Evolutionary conservation across 2,797 vertebrate genomes (phyloP), one percentile per base, ranked within the genome.

Genomic region (Pygocentrus nattereri): DNA sequence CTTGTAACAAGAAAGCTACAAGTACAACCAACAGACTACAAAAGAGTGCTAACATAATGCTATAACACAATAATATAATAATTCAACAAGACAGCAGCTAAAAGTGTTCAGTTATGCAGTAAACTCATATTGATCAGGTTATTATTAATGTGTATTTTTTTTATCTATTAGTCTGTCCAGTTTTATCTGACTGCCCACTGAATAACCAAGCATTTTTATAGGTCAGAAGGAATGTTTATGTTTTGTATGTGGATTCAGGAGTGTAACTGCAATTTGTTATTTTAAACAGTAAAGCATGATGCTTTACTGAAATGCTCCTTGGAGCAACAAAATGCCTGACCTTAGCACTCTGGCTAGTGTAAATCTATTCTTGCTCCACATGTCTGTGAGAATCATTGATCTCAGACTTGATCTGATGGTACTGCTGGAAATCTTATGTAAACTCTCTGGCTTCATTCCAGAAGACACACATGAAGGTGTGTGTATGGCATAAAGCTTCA

Each of bases 321-420:
- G 30, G 25, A 18, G 25, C 58, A 30, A 10, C 11, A 30, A 49
- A 75, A 49, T 31, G 31, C 8, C 19, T 30, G 15, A 47, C 15
- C 11, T 44, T 27, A 44, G 25, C 44, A 52, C 31, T 25, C 50
- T 7, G 34, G 25, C 56, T n/a, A 25, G 56, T 16, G 27, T 12
- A 25, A 62, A 62, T 64, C 30, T 64, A 64, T 62, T 62, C 59
- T 30, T 30, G 27, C 62, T 38, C 27, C 62, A 78, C 38, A 16
- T 58, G 50, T 11, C 68, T 54, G 41, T 4, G 49, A 69, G 30
- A 64, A 52, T 50, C 47, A 65, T 7, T 50, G 62, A 65, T 34
- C 62, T 65, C 27, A 30, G 25, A 62, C 59, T 30, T 62, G 59
- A 62, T 30, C 25, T 30, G 15, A 62, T 62, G 59, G 59, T 25